phyloP scores from a whole-genome alignment of 2,797 vertebrate genomes.

The Neopelma chrysocephalum region DNA sequence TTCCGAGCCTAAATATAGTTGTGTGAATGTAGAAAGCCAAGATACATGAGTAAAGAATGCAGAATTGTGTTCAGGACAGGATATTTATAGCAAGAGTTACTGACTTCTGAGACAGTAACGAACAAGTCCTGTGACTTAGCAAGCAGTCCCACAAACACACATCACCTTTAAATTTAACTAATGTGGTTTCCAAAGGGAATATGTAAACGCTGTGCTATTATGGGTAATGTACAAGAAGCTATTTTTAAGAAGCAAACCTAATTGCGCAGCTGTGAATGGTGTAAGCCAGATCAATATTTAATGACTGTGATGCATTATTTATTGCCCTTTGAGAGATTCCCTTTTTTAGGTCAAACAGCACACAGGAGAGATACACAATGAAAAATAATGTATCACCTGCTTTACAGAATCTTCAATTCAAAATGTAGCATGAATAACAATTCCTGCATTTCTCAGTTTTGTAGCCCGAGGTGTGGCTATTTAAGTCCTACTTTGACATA shows the following conservation, averaged over 20 bases:
- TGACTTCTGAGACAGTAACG: background rate
- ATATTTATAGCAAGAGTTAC: constrained; percentile 25
- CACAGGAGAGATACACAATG: constrained; percentile 29
- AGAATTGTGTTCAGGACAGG: background rate
- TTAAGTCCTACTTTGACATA: background rate
- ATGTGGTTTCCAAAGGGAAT: constrained; percentile 51
- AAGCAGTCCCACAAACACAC: constrained; percentile 1
- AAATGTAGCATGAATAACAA: constrained; percentile 27
- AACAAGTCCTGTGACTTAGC: background rate
- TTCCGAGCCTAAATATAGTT: background rate
- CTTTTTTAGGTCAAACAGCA: constrained; percentile 57
- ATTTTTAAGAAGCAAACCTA: constrained; percentile 68
- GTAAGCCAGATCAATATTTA: constrained; percentile 80
- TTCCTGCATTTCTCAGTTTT: background rate
- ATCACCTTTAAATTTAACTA: constrained; percentile 29
- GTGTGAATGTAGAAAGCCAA: constrained; percentile 1
- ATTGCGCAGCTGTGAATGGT: constrained; percentile 76
- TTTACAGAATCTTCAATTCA: constrained; percentile 46
- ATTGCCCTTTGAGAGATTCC: constrained; percentile 68
- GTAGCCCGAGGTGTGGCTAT: background rate
- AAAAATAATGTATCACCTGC: constrained; percentile 62
- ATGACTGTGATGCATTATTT: constrained; percentile 80
- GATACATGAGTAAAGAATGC: background rate
- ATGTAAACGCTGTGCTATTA: constrained; percentile 37
- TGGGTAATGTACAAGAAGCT: constrained; percentile 16